Percentiles rank a stretch among this genome's conserved stretches.
These are phyloP conservation scores for Tenualosa ilisha DNA, from an alignment of 2,797 vertebrate species.

Conservation along the genomic window DNA sequence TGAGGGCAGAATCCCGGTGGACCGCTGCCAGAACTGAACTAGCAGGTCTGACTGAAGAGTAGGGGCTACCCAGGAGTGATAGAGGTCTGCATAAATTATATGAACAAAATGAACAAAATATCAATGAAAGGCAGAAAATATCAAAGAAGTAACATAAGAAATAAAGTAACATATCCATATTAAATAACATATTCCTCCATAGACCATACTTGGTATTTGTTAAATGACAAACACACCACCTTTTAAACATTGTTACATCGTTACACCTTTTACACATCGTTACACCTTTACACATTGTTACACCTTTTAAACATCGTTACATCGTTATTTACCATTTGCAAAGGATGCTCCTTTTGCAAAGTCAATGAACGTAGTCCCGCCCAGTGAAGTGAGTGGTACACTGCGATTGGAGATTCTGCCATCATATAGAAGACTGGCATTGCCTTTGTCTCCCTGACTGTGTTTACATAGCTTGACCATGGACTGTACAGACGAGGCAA, in stretches of 20 bases:
- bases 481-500: constrained; percentile 70
- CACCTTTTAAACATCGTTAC: not conserved
- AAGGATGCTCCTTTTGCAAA: constrained; percentile 85
- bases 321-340: constrained; percentile 71
- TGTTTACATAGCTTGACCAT: constrained; percentile 66
- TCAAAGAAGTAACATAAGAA: not conserved
- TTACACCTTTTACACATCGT: not conserved
- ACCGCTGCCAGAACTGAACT: constrained; percentile 86
- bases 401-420: constrained; percentile 74
- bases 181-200: too few relatives aligned
- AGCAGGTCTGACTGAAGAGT: constrained; percentile 77
- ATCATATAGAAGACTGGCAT: constrained; percentile 38
- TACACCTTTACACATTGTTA: not conserved
- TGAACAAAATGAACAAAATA: not conserved
- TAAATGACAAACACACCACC: not conserved
- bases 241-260: not conserved
- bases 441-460: not conserved
- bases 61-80: constrained; percentile 87
- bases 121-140: not conserved
- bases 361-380: constrained; percentile 77
- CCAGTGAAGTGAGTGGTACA: constrained; percentile 76
- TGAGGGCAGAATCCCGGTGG: constrained; percentile 74
- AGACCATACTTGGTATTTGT: too few relatives aligned
- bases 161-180: not conserved
- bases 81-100: constrained; percentile 75